Conservation (phyloP, 2,797 vertebrate species). For the Sebastes vulpes region DNA sequence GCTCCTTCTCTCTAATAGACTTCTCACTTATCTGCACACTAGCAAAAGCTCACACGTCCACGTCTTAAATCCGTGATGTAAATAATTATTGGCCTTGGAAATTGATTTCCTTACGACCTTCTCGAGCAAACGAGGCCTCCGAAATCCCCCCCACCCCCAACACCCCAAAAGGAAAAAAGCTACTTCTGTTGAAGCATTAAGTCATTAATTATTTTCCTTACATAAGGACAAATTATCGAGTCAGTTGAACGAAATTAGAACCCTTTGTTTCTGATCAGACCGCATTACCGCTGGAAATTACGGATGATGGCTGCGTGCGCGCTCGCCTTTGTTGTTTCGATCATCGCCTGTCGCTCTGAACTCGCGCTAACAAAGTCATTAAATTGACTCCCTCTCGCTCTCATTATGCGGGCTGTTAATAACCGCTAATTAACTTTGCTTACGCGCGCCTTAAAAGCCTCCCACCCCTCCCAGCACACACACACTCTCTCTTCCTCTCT, state of each 20-base stretch:
- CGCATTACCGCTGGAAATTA: conserved; percentile 88
- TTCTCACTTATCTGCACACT: conserved; percentile 41
- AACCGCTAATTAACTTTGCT: conserved; percentile 92
- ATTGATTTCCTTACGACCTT: conserved; percentile 79
- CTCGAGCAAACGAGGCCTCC: conserved; percentile 60
- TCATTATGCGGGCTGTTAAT: conserved; percentile 91
- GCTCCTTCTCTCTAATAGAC: conserved; percentile 47
- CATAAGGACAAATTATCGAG: conserved; percentile 89
- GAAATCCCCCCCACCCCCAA: conserved; percentile 21
- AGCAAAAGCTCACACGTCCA: conserved; percentile 49
- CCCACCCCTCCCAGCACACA: conserved; percentile 44
- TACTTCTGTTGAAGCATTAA: conserved; percentile 87
- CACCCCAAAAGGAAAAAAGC: conserved; percentile 60
- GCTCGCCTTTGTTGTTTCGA: conserved; percentile 88
- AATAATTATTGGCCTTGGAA: conserved; percentile 81
- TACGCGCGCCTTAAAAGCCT: conserved; percentile 86
- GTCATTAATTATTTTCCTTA: conserved; percentile 87
- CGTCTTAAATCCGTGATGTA: conserved; percentile 74
- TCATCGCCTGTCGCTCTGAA: conserved; percentile 89
- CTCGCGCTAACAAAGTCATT: conserved; percentile 90
- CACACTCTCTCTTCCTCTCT: conserved; percentile 8
- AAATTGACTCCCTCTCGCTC: conserved; percentile 91
- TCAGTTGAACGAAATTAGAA: conserved; percentile 89
- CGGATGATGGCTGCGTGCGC: conserved; percentile 86
- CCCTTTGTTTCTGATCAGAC: conserved; percentile 90